Base-by-base conservation (phyloP, 2,888 invertebrate genomes). In the Melanostoma mellinum region DNA sequence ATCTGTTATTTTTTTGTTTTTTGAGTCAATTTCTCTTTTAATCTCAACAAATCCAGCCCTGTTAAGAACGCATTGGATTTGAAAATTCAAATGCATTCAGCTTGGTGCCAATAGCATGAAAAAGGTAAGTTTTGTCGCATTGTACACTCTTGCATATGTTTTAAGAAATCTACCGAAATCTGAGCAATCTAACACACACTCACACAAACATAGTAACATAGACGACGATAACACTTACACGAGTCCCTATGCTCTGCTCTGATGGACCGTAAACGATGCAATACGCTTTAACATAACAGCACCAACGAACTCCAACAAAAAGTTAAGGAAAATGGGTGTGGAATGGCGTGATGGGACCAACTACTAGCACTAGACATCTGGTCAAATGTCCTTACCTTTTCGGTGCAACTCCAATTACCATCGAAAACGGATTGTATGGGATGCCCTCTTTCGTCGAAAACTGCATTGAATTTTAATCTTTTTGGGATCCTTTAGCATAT, bases 401-500 rank as follows among this genome's bases (percentile, higher is more conserved):
- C 73, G 73, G 63, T 73, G 63, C 58, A 52, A 73, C 68, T 52
- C 67, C 63, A 63, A 56, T 56, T 69, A 36, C 32, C 42, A 55
- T 50, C 48, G 63, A 63, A 63, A 53, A 42, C 52, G 33, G 52
- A 44, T 53, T 67, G 52, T 67, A 52, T 52, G 35, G 67, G 32
- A 20, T 60, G 60, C 35, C 42, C 61, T 20, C 61, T 61, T 46
- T 56, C 74, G 55, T 61, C 60, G 67, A 69, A 69, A 73, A 81
- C 78, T 84, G 74, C 74, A 79, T 84, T 79, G 84, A 79, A 79
- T 84, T 84, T 84, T 74, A 79, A 79, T 79, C 74, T 79, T 79
- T 84, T 71, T 74, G 69, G 20, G 44, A 69, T 65, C 73, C 68
- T 69, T 69, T 69, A 60, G 53, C 67, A 67, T 55, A 55, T 46